These are phyloP conservation scores for Stenotaenia linearis DNA, from an alignment of 2,888 invertebrate genomes.

Conservation along the genomic window DNA sequence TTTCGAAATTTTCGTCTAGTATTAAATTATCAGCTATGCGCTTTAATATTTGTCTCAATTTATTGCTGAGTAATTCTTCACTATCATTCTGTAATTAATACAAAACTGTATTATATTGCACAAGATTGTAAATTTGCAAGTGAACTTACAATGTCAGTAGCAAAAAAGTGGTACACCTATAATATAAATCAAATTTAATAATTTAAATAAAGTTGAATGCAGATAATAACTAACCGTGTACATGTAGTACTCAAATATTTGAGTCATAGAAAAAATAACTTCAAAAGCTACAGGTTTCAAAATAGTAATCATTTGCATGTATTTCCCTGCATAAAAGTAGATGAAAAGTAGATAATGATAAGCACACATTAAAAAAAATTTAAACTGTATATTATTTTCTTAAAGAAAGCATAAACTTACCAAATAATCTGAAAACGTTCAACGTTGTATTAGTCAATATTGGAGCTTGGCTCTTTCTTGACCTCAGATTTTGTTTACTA, in stretches of 20 bases:
- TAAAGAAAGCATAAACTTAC: slow-evolving; percentile 41
- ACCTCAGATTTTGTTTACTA: slow-evolving; percentile 35
- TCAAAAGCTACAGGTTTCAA: slow-evolving; percentile 83
- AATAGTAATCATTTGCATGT: slow-evolving; percentile 85
- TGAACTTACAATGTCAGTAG: slow-evolving; percentile 50
- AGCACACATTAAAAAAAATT: no score
- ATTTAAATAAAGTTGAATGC: not conserved
- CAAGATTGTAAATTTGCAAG: not conserved
- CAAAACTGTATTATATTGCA: not conserved
- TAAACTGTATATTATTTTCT: not conserved
- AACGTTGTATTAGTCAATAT: slow-evolving; percentile 88
- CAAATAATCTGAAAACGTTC: slow-evolving; percentile 71
- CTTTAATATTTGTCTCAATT: slow-evolving; percentile 67
- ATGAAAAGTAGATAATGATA: no score
- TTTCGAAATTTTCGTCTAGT: slow-evolving; percentile 33
- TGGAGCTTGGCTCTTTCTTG: slow-evolving; percentile 43
- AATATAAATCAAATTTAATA: slow-evolving; percentile 37
- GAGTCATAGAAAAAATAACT: slow-evolving; percentile 83
- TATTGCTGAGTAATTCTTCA: slow-evolving; percentile 56
- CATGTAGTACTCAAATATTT: slow-evolving; percentile 88
- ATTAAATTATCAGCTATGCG: slow-evolving; percentile 71
- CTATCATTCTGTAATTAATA: slow-evolving; percentile 26
- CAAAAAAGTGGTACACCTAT: slow-evolving; percentile 71
- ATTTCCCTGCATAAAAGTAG: slow-evolving; percentile 54
- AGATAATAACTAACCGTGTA: slow-evolving; percentile 57